phyloP scores from a whole-genome alignment of 2,888 invertebrate species.

The Dilophus febrilis region DNA sequence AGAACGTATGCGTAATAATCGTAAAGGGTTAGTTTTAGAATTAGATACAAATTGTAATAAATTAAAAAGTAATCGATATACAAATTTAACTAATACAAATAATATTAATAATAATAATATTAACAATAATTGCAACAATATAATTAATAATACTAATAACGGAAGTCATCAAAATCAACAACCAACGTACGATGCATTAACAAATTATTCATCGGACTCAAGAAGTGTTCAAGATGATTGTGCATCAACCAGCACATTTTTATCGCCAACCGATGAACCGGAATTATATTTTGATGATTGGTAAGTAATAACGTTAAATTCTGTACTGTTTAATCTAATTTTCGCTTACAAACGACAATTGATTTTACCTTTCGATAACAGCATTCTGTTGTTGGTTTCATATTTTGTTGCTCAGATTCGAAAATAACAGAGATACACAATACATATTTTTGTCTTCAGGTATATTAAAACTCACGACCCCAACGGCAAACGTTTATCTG shows the following conservation, averaged over 20 bases:
- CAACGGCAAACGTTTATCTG: too few species aligned
- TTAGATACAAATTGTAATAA: constrained; percentile 20
- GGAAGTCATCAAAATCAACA: constrained; percentile 2
- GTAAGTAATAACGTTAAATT: too few species aligned
- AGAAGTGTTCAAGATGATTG: constrained; percentile 29
- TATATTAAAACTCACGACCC: too few species aligned
- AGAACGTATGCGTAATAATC: constrained; percentile 23
- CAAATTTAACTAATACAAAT: constrained; percentile 13
- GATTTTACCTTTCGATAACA: too few species aligned
- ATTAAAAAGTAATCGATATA: background rate
- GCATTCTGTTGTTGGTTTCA: too few species aligned
- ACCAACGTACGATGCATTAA: constrained; percentile 26
- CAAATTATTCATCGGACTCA: constrained; percentile 28
- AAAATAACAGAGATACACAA: too few species aligned
- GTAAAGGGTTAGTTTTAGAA: constrained; percentile 42
- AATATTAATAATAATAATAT: constrained; percentile 1
- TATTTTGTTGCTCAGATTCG: too few species aligned
- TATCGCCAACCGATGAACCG: constrained; percentile 41
- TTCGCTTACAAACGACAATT: too few species aligned
- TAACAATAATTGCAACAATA: constrained; percentile 4
- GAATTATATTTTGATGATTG: constrained; percentile 43
- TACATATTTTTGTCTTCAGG: too few species aligned
- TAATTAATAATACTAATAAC: constrained; percentile 6
- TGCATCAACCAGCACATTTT: constrained; percentile 29
- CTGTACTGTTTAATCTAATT: too few species aligned